Base-by-base conservation (phyloP, 2,113 vertebrate species). In the Castor canadensis region DNA sequence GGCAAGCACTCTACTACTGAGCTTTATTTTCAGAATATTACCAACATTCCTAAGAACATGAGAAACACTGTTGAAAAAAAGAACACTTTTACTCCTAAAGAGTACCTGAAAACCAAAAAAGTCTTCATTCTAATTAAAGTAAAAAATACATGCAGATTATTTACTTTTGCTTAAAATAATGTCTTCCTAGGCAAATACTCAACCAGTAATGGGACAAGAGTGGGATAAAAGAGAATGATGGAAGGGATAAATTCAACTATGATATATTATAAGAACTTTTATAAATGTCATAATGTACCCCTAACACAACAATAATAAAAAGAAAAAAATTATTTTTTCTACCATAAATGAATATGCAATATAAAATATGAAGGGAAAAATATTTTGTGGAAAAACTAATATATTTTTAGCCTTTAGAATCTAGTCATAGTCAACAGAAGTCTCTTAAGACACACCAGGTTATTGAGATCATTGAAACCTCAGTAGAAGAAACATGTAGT, bases 81-180 rank as follows among this genome's bases (percentile, higher is more conserved):
- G 73, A 67, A 49, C n/a, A 4, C 16, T 83, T 95, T 87, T 72
- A 89, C 3, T 85, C 20, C 15, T 91, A 20, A 92, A 75, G 15
- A 87, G 40, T 52, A 62, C 19, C 75, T 38, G 26, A 17, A 92
- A 92, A 73, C 45, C 8, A 79, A 87, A 84, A 58, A 72, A 45
- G 6, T 45, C 32, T 56, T 82, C 19, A 82, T 89, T 91, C 89
- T 89, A 81, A 52, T 77, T 82, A 71, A 79, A 89, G 67, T 80
- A n/a, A 72, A 88, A 95, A 88, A 58, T 69, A 4, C 60, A 30
- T 54, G 16, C 17, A 52, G 16, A 60, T 38, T 67, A 81, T 66
- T 76, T 87, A 66, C 6, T 20, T 93, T 81, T 89, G 56, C 17
- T 95, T 96, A 77, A 86, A 86, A 87, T 66, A 84, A 71, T 86